Evolutionary conservation across 2,113 vertebrate species (phyloP).

Genomic region (Corvus moneduloides): DNA sequence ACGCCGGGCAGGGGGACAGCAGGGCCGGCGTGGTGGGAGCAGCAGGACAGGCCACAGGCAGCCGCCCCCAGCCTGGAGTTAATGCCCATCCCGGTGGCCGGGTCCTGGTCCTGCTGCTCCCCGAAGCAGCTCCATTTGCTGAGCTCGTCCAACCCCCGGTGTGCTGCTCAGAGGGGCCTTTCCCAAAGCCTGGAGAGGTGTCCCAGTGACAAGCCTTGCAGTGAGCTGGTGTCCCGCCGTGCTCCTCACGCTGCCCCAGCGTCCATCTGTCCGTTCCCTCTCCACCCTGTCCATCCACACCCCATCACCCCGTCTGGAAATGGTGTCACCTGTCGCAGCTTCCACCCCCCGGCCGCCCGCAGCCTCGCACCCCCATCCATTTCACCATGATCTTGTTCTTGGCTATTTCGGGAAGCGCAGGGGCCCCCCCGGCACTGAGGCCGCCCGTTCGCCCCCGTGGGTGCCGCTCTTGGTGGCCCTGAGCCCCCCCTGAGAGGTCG

Average conservation of each 20-base stretch:
- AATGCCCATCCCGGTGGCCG: accelerated
- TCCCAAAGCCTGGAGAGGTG: background rate
- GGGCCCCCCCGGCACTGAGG: background rate
- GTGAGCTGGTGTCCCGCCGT: background rate
- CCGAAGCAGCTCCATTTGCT: accelerated
- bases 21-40: background rate
- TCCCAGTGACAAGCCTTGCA: slow-evolving; percentile 45
- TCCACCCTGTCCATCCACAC: background rate
- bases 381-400: slow-evolving; percentile 63
- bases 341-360: background rate
- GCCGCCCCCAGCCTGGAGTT: background rate
- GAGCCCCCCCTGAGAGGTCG: background rate
- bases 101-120: background rate
- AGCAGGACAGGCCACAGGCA: background rate
- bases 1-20: background rate
- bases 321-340: background rate
- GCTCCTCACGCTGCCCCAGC: background rate
- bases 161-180: background rate
- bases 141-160: accelerated
- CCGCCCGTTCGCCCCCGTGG: accelerated
- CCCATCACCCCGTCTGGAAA: background rate
- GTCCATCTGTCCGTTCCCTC: background rate
- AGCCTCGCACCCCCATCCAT: slow-evolving; percentile 28
- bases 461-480: background rate
- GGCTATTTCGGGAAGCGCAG: background rate